These are phyloP conservation scores for Neodiprion fabricii DNA, from an alignment of 1,140 invertebrate genomes.

Conservation along the genomic window DNA sequence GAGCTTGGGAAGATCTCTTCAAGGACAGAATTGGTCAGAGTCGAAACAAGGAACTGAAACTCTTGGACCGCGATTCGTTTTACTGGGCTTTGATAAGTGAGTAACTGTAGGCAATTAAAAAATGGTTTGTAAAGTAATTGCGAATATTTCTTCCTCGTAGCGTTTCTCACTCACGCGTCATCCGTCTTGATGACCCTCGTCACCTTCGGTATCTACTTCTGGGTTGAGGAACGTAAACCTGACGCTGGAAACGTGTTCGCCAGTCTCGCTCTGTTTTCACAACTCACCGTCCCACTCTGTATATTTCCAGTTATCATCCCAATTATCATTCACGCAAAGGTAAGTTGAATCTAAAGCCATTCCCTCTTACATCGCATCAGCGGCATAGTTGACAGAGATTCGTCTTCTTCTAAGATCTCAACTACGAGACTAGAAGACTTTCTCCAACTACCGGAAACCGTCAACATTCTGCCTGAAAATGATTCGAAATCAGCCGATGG, in stretches of 20 bases:
- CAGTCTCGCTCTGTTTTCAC: constrained; percentile 80
- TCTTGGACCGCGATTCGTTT: constrained; percentile 75
- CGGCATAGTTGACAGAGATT: constrained; percentile 16
- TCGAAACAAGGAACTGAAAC: constrained; percentile 74
- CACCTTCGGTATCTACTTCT: constrained; percentile 71
- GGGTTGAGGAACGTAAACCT: constrained; percentile 65
- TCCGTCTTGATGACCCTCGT: constrained; percentile 76
- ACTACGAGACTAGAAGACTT: constrained; percentile 73
- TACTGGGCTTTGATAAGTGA: constrained; percentile 79
- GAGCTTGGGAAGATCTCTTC: constrained; percentile 83
- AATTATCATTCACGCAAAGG: constrained; percentile 77
- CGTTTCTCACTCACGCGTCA: constrained; percentile 77
- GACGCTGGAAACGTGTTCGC: constrained; percentile 77
- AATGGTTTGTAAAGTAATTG: constrained; percentile 23
- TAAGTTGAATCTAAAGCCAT: constrained; percentile 53
- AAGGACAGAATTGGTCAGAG: constrained; percentile 69
- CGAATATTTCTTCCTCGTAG: constrained; percentile 59
- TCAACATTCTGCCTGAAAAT: constrained; percentile 60
- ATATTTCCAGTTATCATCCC: constrained; percentile 82
- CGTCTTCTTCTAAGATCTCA: constrained; percentile 64
- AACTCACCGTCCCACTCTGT: constrained; percentile 78
- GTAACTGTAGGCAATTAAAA: constrained; percentile 34
- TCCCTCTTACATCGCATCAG: not conserved
- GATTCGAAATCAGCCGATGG: constrained; percentile 17
- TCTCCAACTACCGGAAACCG: constrained; percentile 71